phyloP scores from a whole-genome alignment of 2,888 invertebrate genomes.

The Synergus gifuensis region DNA sequence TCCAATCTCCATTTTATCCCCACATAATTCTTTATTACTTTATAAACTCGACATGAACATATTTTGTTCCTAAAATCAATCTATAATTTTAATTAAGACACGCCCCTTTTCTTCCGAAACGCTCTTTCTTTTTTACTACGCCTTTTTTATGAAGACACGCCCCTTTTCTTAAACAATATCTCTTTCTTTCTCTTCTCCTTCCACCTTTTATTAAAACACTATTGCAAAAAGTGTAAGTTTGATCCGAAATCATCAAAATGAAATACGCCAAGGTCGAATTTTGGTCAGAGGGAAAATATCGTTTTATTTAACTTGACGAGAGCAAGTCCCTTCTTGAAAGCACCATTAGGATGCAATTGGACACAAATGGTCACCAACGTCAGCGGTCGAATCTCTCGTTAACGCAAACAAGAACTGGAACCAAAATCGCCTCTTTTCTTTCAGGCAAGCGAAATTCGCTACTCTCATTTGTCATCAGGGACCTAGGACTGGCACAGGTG shows the following conservation, averaged over 20 bases:
- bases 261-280: not conserved
- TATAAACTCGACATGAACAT: not conserved
- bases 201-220: too few relatives aligned
- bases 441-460: constrained; percentile 42
- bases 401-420: constrained; percentile 49
- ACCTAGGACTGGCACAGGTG: constrained; percentile 42
- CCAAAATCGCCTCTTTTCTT: constrained; percentile 33
- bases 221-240: too few relatives aligned
- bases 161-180: too few relatives aligned
- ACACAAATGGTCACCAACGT: constrained; percentile 46
- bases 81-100: too few relatives aligned
- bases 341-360: constrained; percentile 51
- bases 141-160: too few relatives aligned
- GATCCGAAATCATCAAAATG: too few relatives aligned
- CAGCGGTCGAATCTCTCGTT: constrained; percentile 48
- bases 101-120: too few relatives aligned
- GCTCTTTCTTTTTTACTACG: too few relatives aligned
- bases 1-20: not conserved
- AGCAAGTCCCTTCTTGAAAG: constrained; percentile 43
- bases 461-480: constrained; percentile 47
- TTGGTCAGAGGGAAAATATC: not conserved
- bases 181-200: too few relatives aligned
- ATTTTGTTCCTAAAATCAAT: too few relatives aligned
- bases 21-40: not conserved
- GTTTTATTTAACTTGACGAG: not conserved